These are phyloP conservation scores for Virgularia gustaviana DNA, from an alignment of 92 coral and sea anemone genomes.

Conservation along the genomic window DNA sequence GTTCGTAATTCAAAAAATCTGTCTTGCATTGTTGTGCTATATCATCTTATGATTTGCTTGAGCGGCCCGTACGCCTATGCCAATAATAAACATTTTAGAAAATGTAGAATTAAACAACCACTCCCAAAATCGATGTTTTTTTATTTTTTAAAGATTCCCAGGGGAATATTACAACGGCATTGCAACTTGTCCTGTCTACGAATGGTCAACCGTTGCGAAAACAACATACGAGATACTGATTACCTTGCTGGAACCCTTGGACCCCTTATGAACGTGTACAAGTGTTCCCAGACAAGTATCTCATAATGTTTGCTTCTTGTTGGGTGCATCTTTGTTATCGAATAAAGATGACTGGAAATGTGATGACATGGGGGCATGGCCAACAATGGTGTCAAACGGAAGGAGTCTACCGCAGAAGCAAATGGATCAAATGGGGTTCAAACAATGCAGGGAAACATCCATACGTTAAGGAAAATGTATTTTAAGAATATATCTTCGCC, in stretches of 20 bases:
- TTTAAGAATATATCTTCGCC: neutral
- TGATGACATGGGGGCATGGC: neutral
- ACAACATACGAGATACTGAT: neutral
- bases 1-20: too few species aligned
- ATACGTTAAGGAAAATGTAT: neutral
- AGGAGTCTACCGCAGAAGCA: neutral
- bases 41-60: too few species aligned
- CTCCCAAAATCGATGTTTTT: too few species aligned
- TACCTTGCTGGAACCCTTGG: neutral
- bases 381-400: neutral
- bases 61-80: too few species aligned
- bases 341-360: neutral
- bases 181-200: neutral
- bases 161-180: neutral
- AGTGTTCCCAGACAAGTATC: neutral
- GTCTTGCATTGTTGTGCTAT: too few species aligned
- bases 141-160: neutral
- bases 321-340: neutral
- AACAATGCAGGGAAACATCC: neutral
- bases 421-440: neutral
- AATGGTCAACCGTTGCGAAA: neutral
- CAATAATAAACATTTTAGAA: too few species aligned
- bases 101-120: too few species aligned
- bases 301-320: neutral
- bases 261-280: neutral